phyloP scores from a whole-genome alignment of 2,113 vertebrate species.

The Chunga burmeisteri region DNA sequence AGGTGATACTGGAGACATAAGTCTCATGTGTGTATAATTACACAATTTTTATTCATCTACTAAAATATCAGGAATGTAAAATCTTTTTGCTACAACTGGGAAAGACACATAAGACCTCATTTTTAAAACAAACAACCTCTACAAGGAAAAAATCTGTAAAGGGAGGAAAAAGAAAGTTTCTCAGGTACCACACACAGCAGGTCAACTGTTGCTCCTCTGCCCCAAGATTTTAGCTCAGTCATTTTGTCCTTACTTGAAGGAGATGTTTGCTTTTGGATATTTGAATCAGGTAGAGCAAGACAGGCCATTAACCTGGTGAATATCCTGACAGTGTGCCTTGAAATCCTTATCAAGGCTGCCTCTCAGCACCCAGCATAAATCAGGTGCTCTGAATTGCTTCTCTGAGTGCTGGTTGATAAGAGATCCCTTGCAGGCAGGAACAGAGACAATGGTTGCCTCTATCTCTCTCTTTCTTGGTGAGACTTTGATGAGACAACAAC shows the following conservation, averaged over 20 bases:
- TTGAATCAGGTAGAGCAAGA: not conserved
- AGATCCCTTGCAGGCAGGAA: not conserved
- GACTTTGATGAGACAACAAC: not conserved
- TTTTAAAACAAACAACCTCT: not conserved
- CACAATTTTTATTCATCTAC: not conserved
- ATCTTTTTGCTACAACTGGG: not conserved
- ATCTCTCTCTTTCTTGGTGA: not conserved
- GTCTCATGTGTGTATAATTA: not conserved
- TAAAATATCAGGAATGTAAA: not conserved
- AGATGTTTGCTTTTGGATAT: not conserved
- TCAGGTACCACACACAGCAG: not conserved
- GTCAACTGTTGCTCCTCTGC: not conserved
- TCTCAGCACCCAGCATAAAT: not conserved
- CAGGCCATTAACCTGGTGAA: not conserved
- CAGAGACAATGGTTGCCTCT: not conserved
- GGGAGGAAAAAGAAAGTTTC: not conserved
- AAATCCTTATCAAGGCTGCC: not conserved
- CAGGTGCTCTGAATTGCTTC: not conserved
- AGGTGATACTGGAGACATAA: not conserved
- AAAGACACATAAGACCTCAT: not conserved
- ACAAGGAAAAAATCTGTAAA: not conserved
- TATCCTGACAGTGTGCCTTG: rapidly evolving
- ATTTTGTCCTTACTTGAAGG: not conserved
- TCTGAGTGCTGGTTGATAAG: not conserved
- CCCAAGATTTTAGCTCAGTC: not conserved